phyloP scores from a whole-genome alignment of 1,140 invertebrate species.

The Harlomillsia oculata region DNA sequence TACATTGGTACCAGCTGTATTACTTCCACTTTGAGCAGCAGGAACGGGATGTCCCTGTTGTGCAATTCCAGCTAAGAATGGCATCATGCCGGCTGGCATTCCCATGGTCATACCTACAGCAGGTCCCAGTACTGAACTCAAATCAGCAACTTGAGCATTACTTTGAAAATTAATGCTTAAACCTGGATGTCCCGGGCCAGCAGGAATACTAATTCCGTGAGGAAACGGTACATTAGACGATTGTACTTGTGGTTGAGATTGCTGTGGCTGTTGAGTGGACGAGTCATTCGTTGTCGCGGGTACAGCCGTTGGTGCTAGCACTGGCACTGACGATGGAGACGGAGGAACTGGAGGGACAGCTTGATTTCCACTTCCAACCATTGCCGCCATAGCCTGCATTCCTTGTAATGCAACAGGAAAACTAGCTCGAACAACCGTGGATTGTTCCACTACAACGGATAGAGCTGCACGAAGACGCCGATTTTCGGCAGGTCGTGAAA shows the following conservation, averaged over 20 bases:
- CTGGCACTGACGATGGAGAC: background rate
- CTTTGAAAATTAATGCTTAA: conserved; percentile 23
- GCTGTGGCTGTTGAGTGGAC: conserved; percentile 33
- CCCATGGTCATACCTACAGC: background rate
- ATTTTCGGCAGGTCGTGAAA: conserved; percentile 52
- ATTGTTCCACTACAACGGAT: conserved; percentile 62
- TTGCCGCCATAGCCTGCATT: conserved; percentile 27
- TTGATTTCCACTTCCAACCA: background rate
- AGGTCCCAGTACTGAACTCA: conserved; percentile 10
- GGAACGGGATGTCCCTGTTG: background rate
- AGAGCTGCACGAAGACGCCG: conserved; percentile 56
- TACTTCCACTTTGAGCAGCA: no score
- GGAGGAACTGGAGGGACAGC: background rate
- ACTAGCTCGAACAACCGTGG: conserved; percentile 50
- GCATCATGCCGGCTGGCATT: background rate
- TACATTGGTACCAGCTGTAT: no score
- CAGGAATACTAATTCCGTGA: background rate
- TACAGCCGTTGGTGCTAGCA: background rate
- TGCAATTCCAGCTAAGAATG: background rate
- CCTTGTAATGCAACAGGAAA: conserved; percentile 47
- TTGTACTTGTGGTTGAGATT: conserved; percentile 5
- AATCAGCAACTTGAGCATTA: conserved; percentile 18
- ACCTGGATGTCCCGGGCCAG: background rate
- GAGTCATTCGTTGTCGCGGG: conserved; percentile 29
- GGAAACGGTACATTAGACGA: background rate